phyloP scores from a whole-genome alignment of 2,888 invertebrate species.

The Amiota communis region DNA sequence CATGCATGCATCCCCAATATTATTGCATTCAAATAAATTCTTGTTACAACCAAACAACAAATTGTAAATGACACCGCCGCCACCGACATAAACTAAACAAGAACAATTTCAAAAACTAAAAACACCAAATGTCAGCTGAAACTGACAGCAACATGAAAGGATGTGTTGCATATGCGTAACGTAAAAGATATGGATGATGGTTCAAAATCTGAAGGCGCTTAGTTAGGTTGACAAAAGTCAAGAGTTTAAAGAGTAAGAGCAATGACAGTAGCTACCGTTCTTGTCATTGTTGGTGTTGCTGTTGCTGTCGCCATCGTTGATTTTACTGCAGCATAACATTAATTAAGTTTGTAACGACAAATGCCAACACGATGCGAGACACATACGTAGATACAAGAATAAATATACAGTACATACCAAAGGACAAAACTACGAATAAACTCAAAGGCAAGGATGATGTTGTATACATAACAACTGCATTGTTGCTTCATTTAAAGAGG shows the following conservation, averaged over 20 bases:
- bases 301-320: too few species aligned
- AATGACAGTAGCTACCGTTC: conserved; percentile 45
- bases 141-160: conserved; percentile 52
- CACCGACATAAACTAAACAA: conserved; percentile 26
- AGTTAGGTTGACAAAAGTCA: conserved; percentile 58
- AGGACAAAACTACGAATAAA: conserved; percentile 13
- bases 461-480: conserved; percentile 19
- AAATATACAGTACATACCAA: conserved; percentile 22
- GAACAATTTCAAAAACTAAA: conserved; percentile 25
- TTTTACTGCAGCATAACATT: conserved; percentile 43
- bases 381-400: conserved; percentile 33
- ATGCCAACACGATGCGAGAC: conserved; percentile 51
- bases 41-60: too few species aligned
- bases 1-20: too few species aligned
- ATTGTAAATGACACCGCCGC: conserved; percentile 36
- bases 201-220: conserved; percentile 11
- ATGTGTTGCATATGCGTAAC: background rate
- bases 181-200: background rate
- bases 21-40: too few species aligned
- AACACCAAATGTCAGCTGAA: conserved; percentile 56
- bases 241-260: conserved; percentile 50
- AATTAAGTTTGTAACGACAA: conserved; percentile 63
- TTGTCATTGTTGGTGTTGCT: too few species aligned
- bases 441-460: conserved; percentile 6
- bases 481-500: background rate